Conservation (phyloP, 2,113 vertebrate genomes). For the Peromyscus leucopus region DNA sequence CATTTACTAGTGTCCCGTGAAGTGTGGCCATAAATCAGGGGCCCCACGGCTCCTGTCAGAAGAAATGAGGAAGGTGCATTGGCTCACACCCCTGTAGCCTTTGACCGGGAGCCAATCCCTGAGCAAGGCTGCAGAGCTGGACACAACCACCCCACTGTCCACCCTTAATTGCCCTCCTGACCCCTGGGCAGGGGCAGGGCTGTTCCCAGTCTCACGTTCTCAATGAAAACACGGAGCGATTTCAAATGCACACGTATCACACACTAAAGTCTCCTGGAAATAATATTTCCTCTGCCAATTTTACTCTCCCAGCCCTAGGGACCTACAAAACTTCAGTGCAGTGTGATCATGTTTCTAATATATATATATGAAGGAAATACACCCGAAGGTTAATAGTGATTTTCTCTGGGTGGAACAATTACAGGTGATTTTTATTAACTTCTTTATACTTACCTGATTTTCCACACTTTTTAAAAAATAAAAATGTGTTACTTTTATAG, state of each 20-base stretch:
- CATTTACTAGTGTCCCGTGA: slow-evolving; percentile 81
- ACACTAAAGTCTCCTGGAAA: slow-evolving; percentile 65
- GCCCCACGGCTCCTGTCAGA: slow-evolving; percentile 65
- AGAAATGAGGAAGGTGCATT: slow-evolving; percentile 51
- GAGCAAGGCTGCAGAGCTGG: neutral
- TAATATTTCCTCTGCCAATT: slow-evolving; percentile 79
- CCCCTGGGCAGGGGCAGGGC: neutral
- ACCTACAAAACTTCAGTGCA: slow-evolving; percentile 70
- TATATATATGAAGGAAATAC: slow-evolving; percentile 30
- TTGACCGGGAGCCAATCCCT: neutral
- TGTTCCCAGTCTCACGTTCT: neutral
- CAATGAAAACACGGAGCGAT: neutral
- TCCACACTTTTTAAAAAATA: slow-evolving; percentile 54
- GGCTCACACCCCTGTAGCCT: neutral
- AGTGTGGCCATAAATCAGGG: slow-evolving; percentile 79
- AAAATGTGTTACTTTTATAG: slow-evolving; percentile 47
- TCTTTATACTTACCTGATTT: slow-evolving; percentile 55
- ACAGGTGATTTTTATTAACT: slow-evolving; percentile 72
- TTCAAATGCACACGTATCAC: slow-evolving; percentile 35
- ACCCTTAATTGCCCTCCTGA: neutral
- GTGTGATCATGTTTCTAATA: slow-evolving; percentile 53
- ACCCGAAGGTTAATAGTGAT: slow-evolving; percentile 31
- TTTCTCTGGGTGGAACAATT: slow-evolving; percentile 57
- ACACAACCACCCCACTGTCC: rapidly evolving
- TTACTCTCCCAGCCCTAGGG: slow-evolving; percentile 64